phyloP scores from a whole-genome alignment of 2,113 vertebrate species.

The Blennius ocellaris region DNA sequence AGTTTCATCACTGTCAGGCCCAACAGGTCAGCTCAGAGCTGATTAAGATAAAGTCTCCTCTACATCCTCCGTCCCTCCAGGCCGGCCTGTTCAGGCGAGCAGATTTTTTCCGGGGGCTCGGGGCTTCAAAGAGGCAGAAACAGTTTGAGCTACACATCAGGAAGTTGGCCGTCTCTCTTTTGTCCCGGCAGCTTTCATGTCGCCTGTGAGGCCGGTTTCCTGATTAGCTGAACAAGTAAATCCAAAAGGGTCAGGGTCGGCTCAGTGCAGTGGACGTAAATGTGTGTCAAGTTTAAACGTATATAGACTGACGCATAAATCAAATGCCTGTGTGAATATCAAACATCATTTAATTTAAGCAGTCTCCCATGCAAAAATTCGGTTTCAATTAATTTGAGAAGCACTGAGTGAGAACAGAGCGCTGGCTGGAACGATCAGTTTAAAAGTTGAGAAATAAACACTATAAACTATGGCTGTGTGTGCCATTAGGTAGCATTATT shows the following conservation, averaged over 20 bases:
- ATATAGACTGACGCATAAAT: background rate
- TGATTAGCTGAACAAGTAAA: conserved; percentile 49
- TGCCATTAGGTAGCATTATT: too few relatives aligned
- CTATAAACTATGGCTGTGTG: too few relatives aligned
- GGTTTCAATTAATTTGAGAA: background rate
- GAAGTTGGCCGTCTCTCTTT: conserved; percentile 57
- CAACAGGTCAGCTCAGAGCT: conserved; percentile 30
- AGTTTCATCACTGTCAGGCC: conserved; percentile 25
- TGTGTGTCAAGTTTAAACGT: background rate
- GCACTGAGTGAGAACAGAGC: too few relatives aligned
- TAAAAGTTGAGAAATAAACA: too few relatives aligned
- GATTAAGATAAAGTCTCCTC: conserved; percentile 59
- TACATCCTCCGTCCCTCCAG: conserved; percentile 33
- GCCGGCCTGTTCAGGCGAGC: conserved; percentile 47
- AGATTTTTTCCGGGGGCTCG: conserved; percentile 53
- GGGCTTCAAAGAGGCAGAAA: conserved; percentile 62
- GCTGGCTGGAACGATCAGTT: too few relatives aligned
- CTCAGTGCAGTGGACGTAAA: background rate
- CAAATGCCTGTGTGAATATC: background rate
- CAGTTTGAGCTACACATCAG: conserved; percentile 40
- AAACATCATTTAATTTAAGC: background rate
- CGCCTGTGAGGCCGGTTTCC: conserved; percentile 54
- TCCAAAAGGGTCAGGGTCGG: conserved; percentile 12
- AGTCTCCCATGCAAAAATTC: background rate
- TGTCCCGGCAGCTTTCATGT: conserved; percentile 68